A percentile compares a stretch with the other conserved stretches of the same genome.
Conservation (phyloP, 2,888 invertebrate species). For the Aethes cnicana region DNA sequence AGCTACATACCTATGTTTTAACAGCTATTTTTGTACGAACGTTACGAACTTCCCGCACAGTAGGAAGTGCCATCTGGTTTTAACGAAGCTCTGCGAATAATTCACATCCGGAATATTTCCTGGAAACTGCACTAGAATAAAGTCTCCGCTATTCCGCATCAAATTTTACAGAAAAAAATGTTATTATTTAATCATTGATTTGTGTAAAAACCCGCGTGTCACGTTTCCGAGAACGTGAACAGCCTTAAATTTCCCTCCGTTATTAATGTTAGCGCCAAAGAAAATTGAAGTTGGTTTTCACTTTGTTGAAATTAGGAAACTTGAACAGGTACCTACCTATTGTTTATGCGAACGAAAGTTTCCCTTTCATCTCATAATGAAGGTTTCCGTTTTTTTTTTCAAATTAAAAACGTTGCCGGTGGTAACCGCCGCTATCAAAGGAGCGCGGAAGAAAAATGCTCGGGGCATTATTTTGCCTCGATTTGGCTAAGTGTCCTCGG, state of each 20-base stretch:
- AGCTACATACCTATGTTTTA: constrained; percentile 8
- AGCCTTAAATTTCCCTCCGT: constrained; percentile 14
- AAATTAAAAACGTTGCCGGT: constrained; percentile 35
- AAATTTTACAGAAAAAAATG: no score
- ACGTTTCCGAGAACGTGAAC: not conserved
- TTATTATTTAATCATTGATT: no score
- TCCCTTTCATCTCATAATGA: constrained; percentile 52
- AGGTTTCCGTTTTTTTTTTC: constrained; percentile 40
- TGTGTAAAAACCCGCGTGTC: not conserved
- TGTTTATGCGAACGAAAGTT: constrained; percentile 38
- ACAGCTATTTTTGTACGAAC: constrained; percentile 10
- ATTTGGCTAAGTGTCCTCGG: constrained; percentile 39
- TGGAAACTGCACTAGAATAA: not conserved
- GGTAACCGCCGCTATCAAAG: constrained; percentile 38
- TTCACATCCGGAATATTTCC: constrained; percentile 3
- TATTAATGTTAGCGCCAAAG: constrained; percentile 15
- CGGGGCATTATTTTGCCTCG: constrained; percentile 37
- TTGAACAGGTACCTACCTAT: constrained; percentile 40
- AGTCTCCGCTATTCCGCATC: not conserved
- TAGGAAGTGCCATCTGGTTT: constrained; percentile 26
- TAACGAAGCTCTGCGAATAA: constrained; percentile 5
- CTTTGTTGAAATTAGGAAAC: constrained; percentile 41
- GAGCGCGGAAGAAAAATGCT: constrained; percentile 15
- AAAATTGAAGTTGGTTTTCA: constrained; percentile 25
- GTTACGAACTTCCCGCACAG: constrained; percentile 4